Percentiles rank a stretch among this genome's conserved stretches.
phyloP scores from a whole-genome alignment of 2,797 vertebrate genomes.

The Acestrorhynchus altus region DNA sequence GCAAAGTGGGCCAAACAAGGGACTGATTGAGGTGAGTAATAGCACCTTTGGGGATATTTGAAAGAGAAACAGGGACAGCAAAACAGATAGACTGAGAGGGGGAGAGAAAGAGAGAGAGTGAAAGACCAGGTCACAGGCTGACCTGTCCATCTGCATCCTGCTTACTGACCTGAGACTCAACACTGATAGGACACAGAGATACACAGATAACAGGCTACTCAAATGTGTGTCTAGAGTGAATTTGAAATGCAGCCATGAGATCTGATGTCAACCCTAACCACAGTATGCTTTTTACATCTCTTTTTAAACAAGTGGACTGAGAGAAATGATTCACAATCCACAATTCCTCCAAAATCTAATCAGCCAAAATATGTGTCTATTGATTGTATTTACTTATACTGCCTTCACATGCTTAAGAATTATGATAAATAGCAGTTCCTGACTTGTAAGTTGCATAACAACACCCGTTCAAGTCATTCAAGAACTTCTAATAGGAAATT shows the following conservation, averaged over 20 bases:
- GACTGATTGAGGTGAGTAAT: conserved; percentile 70
- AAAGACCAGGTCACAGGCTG: conserved; percentile 22
- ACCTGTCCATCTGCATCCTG: conserved; percentile 44
- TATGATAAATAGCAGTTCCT: no score
- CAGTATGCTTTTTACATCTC: conserved; percentile 13
- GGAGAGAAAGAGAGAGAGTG: conserved; percentile 14
- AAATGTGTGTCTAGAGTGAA: conserved; percentile 26
- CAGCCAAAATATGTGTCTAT: not conserved
- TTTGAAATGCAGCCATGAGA: conserved; percentile 18
- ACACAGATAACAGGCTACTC: conserved; percentile 1
- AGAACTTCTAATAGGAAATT: no score
- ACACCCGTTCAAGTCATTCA: no score
- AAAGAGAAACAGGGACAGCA: conserved; percentile 34
- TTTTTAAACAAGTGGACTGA: conserved; percentile 1
- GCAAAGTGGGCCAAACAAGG: conserved; percentile 72
- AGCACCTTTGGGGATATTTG: conserved; percentile 51
- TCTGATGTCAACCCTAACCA: not conserved
- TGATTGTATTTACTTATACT: no score
- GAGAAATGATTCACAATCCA: not conserved
- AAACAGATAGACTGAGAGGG: conserved; percentile 26
- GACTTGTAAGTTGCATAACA: no score
- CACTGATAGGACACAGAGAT: conserved; percentile 25
- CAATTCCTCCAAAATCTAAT: no score
- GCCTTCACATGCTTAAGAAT: no score
- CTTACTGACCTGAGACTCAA: conserved; percentile 36